A percentile compares a stretch with the other conserved stretches of the same genome.
Evolutionary conservation across 2,113 vertebrate genomes (phyloP).

Genomic region (Dipodomys ordii): DNA sequence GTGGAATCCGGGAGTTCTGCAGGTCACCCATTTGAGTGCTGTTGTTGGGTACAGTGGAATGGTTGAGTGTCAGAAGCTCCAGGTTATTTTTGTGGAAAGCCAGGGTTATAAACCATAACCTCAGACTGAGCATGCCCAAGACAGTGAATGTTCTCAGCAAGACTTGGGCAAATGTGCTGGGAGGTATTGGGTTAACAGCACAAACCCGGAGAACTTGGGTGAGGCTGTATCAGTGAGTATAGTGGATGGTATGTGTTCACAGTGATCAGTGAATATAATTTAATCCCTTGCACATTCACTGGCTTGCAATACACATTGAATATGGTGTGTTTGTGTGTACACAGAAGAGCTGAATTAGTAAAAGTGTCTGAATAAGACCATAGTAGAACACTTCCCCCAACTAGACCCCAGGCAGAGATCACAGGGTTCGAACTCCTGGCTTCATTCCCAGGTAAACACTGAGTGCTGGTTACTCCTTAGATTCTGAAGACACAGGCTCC

Average conservation of each 20-base stretch:
- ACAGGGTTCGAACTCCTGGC: not conserved
- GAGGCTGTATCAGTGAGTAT: not conserved
- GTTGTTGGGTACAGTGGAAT: not conserved
- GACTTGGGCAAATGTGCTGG: not conserved
- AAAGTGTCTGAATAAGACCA: not conserved
- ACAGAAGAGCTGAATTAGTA: not conserved
- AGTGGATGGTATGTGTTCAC: not conserved
- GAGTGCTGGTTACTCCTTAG: not conserved
- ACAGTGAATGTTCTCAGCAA: too few species aligned
- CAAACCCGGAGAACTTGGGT: not conserved
- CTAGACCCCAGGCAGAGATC: conserved; percentile 36
- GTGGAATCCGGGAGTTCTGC: not conserved
- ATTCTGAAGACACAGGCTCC: not conserved
- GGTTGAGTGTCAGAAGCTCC: not conserved
- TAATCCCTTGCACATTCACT: too few species aligned
- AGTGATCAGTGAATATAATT: not conserved
- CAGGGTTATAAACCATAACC: not conserved
- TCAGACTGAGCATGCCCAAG: not conserved
- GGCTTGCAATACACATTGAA: not conserved
- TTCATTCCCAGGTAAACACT: conserved; percentile 2
- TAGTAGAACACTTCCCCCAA: not conserved
- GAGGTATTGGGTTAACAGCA: not conserved
- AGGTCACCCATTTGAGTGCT: not conserved
- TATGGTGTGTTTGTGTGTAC: not conserved
- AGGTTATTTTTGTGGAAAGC: not conserved